Percentiles rank a stretch among this genome's conserved stretches.
phyloP scores from a whole-genome alignment of 1,140 invertebrate genomes.

The Amphibalanus amphitrite region DNA sequence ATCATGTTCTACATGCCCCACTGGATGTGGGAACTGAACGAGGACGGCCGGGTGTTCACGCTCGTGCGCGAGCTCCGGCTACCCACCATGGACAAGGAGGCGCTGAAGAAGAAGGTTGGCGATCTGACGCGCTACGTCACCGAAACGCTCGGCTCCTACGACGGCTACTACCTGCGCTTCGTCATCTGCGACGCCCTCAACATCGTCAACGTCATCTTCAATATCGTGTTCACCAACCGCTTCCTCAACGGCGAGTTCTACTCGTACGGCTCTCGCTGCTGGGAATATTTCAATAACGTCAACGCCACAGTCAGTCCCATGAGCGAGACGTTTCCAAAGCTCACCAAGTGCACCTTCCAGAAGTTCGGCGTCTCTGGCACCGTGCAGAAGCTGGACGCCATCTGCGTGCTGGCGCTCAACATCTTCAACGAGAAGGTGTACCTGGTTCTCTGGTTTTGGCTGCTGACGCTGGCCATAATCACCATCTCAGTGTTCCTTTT shows the following conservation, averaged over 20 bases:
- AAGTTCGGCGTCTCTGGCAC: slow-evolving; percentile 17
- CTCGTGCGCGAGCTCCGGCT: slow-evolving; percentile 47
- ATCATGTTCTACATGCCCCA: slow-evolving; percentile 25
- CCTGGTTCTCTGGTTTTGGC: too few species aligned
- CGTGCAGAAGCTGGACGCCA: slow-evolving; percentile 19
- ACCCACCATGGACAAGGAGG: slow-evolving; percentile 36
- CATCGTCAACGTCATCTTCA: slow-evolving; percentile 34
- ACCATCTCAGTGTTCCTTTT: slow-evolving; percentile 48
- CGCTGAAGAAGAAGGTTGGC: slow-evolving; percentile 20
- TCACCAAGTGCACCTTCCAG: slow-evolving; percentile 18
- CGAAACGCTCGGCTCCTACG: slow-evolving; percentile 41
- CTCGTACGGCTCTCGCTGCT: slow-evolving; percentile 40
- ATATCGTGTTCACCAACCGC: slow-evolving; percentile 55
- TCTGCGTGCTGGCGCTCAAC: slow-evolving; percentile 21
- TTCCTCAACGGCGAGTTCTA: slow-evolving; percentile 59
- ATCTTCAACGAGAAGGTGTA: slow-evolving; percentile 23
- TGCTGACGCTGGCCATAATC: slow-evolving; percentile 37
- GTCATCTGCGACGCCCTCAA: too few species aligned
- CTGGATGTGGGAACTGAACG: slow-evolving; percentile 20
- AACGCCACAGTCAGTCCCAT: slow-evolving; percentile 1
- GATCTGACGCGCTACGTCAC: slow-evolving; percentile 22
- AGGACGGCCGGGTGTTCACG: slow-evolving; percentile 42
- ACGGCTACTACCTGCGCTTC: too few species aligned
- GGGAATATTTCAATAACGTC: slow-evolving; percentile 21
- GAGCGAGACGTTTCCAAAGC: too few species aligned